Evolutionary conservation across 1,140 invertebrate species (phyloP).

Genomic region (Dryas iulia): DNA sequence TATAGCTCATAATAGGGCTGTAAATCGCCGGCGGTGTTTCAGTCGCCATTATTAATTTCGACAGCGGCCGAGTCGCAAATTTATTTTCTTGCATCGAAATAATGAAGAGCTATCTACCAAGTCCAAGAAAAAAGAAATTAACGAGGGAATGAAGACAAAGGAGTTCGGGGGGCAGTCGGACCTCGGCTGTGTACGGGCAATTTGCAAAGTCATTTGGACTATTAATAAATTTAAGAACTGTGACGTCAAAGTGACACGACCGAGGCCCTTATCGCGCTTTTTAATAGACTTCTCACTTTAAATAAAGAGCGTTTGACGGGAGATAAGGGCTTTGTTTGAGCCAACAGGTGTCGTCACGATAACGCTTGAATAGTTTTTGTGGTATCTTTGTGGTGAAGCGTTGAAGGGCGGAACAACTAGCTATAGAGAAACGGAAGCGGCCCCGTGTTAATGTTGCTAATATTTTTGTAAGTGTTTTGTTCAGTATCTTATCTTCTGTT

Average conservation of each 20-base stretch:
- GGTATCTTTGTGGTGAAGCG: slow-evolving; percentile 30
- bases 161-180: slow-evolving; percentile 29
- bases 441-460: slow-evolving; percentile 1
- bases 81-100: slow-evolving; percentile 34
- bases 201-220: slow-evolving; percentile 41
- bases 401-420: slow-evolving; percentile 17
- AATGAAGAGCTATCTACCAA: slow-evolving; percentile 40
- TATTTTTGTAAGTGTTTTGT: slow-evolving; percentile 1
- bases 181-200: slow-evolving; percentile 33
- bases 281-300: slow-evolving; percentile 31
- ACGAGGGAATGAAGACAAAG: slow-evolving; percentile 33
- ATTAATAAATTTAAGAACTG: slow-evolving; percentile 26
- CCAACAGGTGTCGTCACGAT: slow-evolving; percentile 40
- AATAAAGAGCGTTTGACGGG: slow-evolving; percentile 18
- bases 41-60: slow-evolving; percentile 37
- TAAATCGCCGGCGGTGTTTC: slow-evolving; percentile 35
- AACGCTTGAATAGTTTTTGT: slow-evolving; percentile 39
- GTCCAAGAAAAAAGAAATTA: slow-evolving; percentile 37
- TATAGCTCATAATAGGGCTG: slow-evolving; percentile 39
- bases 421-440: slow-evolving; percentile 9
- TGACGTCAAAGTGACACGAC: slow-evolving; percentile 14
- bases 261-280: slow-evolving; percentile 16
- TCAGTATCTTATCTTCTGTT: too few relatives aligned
- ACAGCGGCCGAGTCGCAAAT: slow-evolving; percentile 26
- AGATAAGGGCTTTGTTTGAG: slow-evolving; percentile 31